Evolutionary conservation across 1,140 invertebrate genomes (phyloP).

Genomic region (Diorhabda elongata): DNA sequence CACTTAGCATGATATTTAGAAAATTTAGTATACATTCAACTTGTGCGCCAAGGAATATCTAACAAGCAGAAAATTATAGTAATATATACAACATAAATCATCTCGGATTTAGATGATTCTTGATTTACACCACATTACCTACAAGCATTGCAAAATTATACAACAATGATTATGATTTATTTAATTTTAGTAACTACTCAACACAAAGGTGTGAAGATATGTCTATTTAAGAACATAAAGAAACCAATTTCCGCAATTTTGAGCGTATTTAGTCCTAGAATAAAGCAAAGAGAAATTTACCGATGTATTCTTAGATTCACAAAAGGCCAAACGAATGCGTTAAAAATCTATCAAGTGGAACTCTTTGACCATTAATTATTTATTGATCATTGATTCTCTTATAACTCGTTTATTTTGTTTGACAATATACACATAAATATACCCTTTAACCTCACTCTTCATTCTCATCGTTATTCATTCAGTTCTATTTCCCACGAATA

Average conservation of each 20-base stretch:
- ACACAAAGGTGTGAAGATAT: no score
- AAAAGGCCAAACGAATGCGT: no score
- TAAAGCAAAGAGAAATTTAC: no score
- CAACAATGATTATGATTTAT: neutral
- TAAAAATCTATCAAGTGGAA: neutral
- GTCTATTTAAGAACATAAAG: no score
- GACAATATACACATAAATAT: slow-evolving; percentile 19
- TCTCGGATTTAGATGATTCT: neutral
- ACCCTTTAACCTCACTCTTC: slow-evolving; percentile 9
- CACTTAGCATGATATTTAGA: neutral
- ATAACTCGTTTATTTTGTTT: slow-evolving; percentile 12
- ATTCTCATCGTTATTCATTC: slow-evolving; percentile 18
- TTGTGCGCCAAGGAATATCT: neutral
- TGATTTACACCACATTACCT: neutral
- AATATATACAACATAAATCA: neutral
- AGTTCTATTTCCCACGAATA: slow-evolving; percentile 10
- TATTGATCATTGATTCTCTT: slow-evolving; percentile 12
- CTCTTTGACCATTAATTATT: slow-evolving; percentile 12
- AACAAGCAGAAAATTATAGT: neutral
- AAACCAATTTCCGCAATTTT: no score
- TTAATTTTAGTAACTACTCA: neutral
- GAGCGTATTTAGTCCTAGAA: no score
- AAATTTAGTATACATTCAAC: neutral
- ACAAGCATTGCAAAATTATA: neutral
- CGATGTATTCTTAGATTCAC: no score